These are phyloP conservation scores for Gryllus bimaculatus DNA, from an alignment of 1,140 invertebrate species.

Conservation along the genomic window DNA sequence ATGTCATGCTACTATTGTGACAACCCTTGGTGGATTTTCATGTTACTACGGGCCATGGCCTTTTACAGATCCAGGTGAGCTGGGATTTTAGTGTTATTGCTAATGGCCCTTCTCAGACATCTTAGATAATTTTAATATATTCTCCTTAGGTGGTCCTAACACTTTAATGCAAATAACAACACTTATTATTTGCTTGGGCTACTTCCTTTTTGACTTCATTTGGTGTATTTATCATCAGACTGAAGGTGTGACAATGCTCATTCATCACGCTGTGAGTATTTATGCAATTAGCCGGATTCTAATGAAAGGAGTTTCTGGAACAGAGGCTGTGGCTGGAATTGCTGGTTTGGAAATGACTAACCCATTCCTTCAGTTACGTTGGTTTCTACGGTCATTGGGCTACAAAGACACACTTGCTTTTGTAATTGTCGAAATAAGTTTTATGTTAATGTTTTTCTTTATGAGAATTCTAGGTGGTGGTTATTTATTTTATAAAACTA, in stretches of 20 bases:
- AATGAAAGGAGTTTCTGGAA: constrained; percentile 37
- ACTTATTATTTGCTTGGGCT: constrained; percentile 36
- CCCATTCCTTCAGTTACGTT: constrained; percentile 46
- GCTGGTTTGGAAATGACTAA: constrained; percentile 46
- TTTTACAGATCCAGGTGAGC: constrained; percentile 17
- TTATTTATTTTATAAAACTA: constrained; percentile 13
- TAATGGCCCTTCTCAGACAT: no score
- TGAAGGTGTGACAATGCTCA: constrained; percentile 40
- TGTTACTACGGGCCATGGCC: constrained; percentile 8
- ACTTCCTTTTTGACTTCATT: constrained; percentile 46
- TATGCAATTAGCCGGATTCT: constrained; percentile 39
- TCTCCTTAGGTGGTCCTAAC: constrained; percentile 18
- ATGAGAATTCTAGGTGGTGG: constrained; percentile 19
- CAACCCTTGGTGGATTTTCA: not conserved
- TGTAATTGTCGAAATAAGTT: constrained; percentile 17
- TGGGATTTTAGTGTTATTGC: not conserved
- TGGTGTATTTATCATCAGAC: constrained; percentile 43
- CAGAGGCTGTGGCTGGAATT: constrained; percentile 37
- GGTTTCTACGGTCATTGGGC: constrained; percentile 35
- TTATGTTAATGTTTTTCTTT: constrained; percentile 20
- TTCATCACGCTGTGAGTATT: constrained; percentile 41
- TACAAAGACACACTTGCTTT: constrained; percentile 25
- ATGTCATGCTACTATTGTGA: constrained; percentile 9
- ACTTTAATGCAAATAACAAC: constrained; percentile 14
- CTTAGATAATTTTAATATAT: not conserved